These are phyloP conservation scores for Brienomyrus longianalis DNA, from an alignment of 2,113 vertebrate genomes.

Conservation along the genomic window DNA sequence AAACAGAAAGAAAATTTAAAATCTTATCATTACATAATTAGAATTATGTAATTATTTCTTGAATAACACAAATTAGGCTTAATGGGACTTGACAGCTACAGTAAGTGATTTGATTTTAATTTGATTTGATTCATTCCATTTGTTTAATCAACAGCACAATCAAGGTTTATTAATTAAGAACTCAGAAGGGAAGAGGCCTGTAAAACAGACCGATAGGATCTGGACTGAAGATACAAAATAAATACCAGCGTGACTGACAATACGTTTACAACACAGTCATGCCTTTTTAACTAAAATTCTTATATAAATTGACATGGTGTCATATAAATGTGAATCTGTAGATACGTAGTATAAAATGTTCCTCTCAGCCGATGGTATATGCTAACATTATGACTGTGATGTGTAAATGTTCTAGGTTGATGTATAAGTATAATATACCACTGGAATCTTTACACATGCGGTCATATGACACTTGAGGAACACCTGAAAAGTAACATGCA, in stretches of 20 bases:
- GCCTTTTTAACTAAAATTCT: not conserved
- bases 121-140: not conserved
- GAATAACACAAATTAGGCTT: not conserved
- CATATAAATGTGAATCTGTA: not conserved
- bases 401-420: not conserved
- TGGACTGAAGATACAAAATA: not conserved
- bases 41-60: slow-evolving; percentile 2
- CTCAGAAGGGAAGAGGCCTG: not conserved
- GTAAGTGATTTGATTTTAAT: slow-evolving; percentile 12
- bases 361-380: not conserved
- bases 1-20: not conserved
- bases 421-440: not conserved
- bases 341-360: not conserved
- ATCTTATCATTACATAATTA: not conserved
- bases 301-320: not conserved
- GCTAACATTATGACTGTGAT: not conserved
- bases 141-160: slow-evolving; percentile 12
- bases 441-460: not conserved
- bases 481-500: not conserved
- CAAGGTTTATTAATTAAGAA: not conserved
- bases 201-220: not conserved
- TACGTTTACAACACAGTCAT: not conserved
- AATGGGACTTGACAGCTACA: not conserved
- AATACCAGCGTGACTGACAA: not conserved
- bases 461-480: not conserved